Conservation (phyloP, 1,140 invertebrate genomes). For the Chymomyza costata region DNA sequence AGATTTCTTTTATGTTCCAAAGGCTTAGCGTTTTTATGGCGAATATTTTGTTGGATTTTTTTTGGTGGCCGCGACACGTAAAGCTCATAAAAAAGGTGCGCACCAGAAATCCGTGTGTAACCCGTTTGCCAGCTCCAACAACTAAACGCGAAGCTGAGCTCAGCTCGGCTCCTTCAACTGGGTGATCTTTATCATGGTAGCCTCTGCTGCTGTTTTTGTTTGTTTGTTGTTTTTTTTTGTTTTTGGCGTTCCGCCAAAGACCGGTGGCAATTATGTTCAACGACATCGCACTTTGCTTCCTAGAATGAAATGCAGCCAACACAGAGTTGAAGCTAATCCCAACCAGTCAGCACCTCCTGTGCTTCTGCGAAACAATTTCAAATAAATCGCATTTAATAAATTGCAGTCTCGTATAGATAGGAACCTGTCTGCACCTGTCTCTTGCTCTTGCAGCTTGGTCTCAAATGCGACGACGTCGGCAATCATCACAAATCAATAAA, state of each 20-base stretch:
- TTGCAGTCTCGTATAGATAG: conserved; percentile 29
- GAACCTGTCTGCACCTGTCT: conserved; percentile 15
- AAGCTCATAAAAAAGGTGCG: conserved; percentile 70
- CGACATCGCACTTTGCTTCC: conserved; percentile 10
- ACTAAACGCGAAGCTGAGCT: conserved; percentile 58
- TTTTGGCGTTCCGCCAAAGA: conserved; percentile 31
- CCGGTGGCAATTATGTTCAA: conserved; percentile 60
- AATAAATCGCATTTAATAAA: conserved; percentile 72
- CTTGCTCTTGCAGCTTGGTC: no score
- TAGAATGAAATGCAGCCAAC: conserved; percentile 20
- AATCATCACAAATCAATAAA: conserved; percentile 73
- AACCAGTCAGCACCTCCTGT: conserved; percentile 49
- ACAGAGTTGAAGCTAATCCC: background rate
- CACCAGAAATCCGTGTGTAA: conserved; percentile 55
- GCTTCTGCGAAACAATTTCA: conserved; percentile 69
- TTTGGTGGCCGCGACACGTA: conserved; percentile 70
- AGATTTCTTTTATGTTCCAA: conserved; percentile 44
- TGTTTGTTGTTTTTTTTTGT: no score
- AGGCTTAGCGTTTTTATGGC: conserved; percentile 67
- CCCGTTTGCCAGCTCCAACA: conserved; percentile 25
- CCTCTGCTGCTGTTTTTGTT: no score
- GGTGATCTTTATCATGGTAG: conserved; percentile 57
- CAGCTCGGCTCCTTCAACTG: no score
- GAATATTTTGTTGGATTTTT: conserved; percentile 64
- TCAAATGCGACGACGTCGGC: no score